Percentiles rank a stretch among this genome's conserved stretches.
Conservation (phyloP, 2,113 vertebrate species). For the Etia nguti region DNA sequence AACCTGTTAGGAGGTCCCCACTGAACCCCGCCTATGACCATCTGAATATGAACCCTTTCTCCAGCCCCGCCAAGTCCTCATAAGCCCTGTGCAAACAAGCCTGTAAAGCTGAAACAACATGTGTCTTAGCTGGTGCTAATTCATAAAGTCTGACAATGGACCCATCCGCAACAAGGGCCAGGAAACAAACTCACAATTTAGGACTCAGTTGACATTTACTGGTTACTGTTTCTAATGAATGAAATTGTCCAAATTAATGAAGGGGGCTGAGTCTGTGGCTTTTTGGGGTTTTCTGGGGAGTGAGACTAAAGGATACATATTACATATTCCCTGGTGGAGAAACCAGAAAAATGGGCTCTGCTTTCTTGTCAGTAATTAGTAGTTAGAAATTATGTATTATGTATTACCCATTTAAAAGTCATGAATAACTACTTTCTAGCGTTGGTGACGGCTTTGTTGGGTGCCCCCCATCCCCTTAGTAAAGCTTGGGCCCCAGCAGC, state of each 20-base stretch:
- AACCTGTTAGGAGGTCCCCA: neutral
- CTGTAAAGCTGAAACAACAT: neutral
- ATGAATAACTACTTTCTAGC: neutral
- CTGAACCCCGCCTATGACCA: neutral
- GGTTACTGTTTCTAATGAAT: neutral
- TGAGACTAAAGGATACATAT: fast-evolving
- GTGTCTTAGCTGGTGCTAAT: neutral
- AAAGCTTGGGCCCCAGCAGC: neutral
- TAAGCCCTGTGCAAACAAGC: neutral
- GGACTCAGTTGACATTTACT: neutral
- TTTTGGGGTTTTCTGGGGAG: fast-evolving
- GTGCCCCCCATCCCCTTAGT: fast-evolving
- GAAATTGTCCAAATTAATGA: neutral
- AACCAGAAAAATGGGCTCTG: neutral
- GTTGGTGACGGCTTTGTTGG: neutral
- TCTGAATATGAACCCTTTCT: neutral
- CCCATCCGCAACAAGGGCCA: neutral
- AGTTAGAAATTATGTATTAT: neutral
- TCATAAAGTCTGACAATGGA: neutral
- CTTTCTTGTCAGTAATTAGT: neutral
- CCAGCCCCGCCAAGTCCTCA: neutral
- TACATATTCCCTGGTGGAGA: neutral
- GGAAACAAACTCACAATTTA: neutral
- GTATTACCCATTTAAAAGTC: neutral
- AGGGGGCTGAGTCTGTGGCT: neutral